These are phyloP conservation scores for Anarsia innoxiella DNA, from an alignment of 2,888 invertebrate genomes.

Conservation along the genomic window DNA sequence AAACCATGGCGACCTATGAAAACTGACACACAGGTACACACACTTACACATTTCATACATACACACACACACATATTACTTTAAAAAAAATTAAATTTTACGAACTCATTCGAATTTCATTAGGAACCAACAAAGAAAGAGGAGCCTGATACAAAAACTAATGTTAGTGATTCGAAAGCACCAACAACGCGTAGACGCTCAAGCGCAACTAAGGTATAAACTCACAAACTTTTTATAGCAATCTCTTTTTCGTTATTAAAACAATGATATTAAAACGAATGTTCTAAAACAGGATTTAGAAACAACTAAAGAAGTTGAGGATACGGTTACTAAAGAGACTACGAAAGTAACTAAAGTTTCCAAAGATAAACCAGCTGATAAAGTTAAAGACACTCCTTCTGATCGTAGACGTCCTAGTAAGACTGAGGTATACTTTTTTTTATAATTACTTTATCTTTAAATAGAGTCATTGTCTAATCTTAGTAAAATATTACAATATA, in stretches of 20 bases:
- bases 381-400: no score
- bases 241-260: no score
- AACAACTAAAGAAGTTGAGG: slow-evolving; percentile 16
- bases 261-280: slow-evolving; percentile 1
- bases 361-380: no score
- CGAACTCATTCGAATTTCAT: slow-evolving; percentile 11
- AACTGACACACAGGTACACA: slow-evolving; percentile 47
- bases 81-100: slow-evolving; percentile 1
- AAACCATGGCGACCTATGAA: slow-evolving; percentile 63
- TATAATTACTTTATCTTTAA: no score
- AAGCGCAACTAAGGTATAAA: slow-evolving; percentile 42
- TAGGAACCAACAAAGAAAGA: slow-evolving; percentile 42
- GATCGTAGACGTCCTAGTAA: slow-evolving; percentile 35
- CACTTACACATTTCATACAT: slow-evolving; percentile 26
- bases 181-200: slow-evolving; percentile 26
- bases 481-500: no score
- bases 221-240: no score
- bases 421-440: slow-evolving; percentile 53
- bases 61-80: slow-evolving; percentile 19
- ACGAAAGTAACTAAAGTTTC: slow-evolving; percentile 26
- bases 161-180: slow-evolving; percentile 30
- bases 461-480: no score
- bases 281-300: slow-evolving; percentile 23
- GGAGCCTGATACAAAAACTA: slow-evolving; percentile 43
- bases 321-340: slow-evolving; percentile 21